These are phyloP conservation scores for Dendrophyllia cribrosa DNA, from an alignment of 64 coral and sea anemone genomes.

Conservation along the genomic window DNA sequence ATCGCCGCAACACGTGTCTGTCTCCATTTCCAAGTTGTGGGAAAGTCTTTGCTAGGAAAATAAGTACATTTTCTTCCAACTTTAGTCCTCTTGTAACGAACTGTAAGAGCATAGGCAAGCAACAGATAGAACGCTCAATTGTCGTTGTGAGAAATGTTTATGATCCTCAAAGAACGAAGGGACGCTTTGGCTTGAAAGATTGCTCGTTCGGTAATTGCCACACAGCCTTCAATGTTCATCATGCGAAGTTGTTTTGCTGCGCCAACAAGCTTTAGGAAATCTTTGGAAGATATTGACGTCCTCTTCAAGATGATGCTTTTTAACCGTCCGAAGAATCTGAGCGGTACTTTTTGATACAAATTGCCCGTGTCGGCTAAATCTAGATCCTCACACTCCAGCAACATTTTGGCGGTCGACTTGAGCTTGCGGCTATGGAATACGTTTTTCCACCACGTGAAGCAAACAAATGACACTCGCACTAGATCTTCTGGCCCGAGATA, in stretches of 20 bases:
- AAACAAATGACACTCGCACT: not conserved
- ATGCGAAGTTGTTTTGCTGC: not conserved
- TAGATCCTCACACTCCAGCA: not conserved
- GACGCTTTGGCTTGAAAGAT: not conserved
- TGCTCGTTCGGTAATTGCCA: not conserved
- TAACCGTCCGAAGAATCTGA: not conserved
- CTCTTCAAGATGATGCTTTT: not conserved
- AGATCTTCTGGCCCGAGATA: not conserved
- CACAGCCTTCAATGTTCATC: not conserved
- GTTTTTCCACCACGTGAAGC: not conserved
- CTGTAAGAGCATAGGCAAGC: too few species aligned
- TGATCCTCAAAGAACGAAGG: too few species aligned
- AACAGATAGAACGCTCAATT: too few species aligned
- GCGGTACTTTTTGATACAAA: not conserved
- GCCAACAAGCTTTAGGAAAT: not conserved
- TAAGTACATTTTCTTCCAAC: too few species aligned
- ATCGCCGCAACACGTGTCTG: too few species aligned
- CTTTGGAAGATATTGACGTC: not conserved
- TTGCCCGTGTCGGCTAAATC: conserved; percentile 7
- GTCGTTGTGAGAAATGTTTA: too few species aligned
- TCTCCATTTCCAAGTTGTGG: too few species aligned
- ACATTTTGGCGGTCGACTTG: not conserved
- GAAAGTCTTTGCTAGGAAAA: too few species aligned
- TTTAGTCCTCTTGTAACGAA: too few species aligned
- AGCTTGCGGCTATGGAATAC: not conserved